Conservation (phyloP, 92 coral and sea anemone genomes). For the Micromussa lordhowensis region DNA sequence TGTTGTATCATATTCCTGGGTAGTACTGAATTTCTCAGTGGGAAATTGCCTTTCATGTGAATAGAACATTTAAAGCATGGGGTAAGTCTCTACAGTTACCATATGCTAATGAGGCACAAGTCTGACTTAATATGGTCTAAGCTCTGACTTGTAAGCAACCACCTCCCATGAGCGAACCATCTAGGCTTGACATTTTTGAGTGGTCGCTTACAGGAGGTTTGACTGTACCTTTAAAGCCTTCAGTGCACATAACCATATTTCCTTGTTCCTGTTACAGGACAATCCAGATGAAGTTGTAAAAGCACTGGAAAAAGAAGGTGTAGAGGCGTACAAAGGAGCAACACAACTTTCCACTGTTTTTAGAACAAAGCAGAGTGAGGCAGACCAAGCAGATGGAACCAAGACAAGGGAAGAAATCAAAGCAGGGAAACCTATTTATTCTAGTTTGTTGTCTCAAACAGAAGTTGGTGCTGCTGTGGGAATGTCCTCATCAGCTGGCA, state of each 20-base stretch:
- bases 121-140: no score
- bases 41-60: no score
- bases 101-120: no score
- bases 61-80: no score
- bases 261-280: conserved; percentile 58
- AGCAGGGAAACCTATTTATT: neutral
- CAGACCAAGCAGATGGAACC: conserved; percentile 4
- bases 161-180: no score
- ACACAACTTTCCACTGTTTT: conserved; percentile 90
- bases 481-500: conserved; percentile 30
- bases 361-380: conserved; percentile 48
- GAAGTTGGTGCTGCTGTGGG: conserved; percentile 59
- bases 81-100: no score
- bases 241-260: neutral
- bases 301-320: conserved; percentile 86
- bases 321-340: conserved; percentile 89
- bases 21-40: no score
- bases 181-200: no score
- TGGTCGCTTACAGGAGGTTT: no score
- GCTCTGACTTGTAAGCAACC: no score
- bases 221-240: neutral
- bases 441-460: conserved; percentile 22
- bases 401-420: neutral
- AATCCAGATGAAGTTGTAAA: conserved; percentile 82
- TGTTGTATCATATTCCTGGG: no score